Percentiles rank a stretch among this genome's conserved stretches.
Evolutionary conservation across 2,888 invertebrate species (phyloP).

Genomic region (Callyntrura sp.): DNA sequence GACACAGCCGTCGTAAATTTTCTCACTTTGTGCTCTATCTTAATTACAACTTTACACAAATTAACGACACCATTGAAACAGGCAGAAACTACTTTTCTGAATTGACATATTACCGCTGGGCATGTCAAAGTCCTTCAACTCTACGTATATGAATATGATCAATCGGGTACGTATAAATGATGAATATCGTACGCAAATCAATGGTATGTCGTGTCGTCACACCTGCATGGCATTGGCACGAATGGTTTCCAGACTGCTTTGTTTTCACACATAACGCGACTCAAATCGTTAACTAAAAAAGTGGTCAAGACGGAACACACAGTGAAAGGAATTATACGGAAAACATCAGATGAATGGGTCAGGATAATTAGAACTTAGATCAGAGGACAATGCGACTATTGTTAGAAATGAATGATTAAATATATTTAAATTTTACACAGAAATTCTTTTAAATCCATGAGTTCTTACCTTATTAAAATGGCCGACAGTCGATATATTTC

Average conservation of each 20-base stretch:
- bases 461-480: neutral
- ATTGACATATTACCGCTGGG: constrained; percentile 10
- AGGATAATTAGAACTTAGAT: neutral
- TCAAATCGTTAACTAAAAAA: neutral
- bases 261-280: neutral
- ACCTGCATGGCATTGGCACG: neutral
- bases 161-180: neutral
- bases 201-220: neutral
- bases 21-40: neutral
- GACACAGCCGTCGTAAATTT: neutral
- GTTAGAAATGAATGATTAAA: neutral
- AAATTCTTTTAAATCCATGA: neutral
- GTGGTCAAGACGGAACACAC: no score
- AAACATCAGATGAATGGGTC: neutral
- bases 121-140: constrained; percentile 21
- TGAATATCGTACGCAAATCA: constrained; percentile 15
- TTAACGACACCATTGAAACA: constrained; percentile 15
- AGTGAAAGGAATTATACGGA: no score
- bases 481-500: neutral
- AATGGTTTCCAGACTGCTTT: neutral
- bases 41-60: constrained; percentile 12
- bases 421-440: neutral
- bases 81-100: neutral
- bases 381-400: neutral
- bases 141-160: constrained; percentile 5